Conservation (phyloP, 2,888 invertebrate species). For the Heliconius sara region DNA sequence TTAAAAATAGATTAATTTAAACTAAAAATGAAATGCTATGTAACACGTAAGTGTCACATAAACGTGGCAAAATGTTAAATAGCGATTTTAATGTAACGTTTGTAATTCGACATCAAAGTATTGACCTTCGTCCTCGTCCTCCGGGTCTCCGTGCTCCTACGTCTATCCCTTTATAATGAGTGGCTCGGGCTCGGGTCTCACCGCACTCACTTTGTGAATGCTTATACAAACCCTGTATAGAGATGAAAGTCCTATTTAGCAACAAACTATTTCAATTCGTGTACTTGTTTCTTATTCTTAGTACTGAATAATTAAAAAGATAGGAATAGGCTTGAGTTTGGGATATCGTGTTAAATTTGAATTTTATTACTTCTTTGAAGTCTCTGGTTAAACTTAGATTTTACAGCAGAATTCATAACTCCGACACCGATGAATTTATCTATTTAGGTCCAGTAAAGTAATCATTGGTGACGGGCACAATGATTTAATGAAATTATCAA, state of each 20-base stretch:
- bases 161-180: constrained; percentile 37
- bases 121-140: constrained; percentile 32
- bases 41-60: not conserved
- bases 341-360: not conserved
- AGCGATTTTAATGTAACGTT: constrained; percentile 11
- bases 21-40: not conserved
- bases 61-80: not conserved
- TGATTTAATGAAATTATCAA: not conserved
- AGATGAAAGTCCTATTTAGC: constrained; percentile 3
- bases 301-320: not conserved
- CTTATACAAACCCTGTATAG: constrained; percentile 11
- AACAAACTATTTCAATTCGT: constrained; percentile 20
- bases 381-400: not conserved
- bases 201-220: constrained; percentile 27
- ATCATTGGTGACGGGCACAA: too few relatives aligned
- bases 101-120: constrained; percentile 41
- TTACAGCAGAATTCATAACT: not conserved
- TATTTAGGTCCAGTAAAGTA: not conserved
- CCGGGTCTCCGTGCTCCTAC: constrained; percentile 17
- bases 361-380: not conserved
- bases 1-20: not conserved
- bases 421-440: not conserved
- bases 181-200: constrained; percentile 24
- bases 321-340: too few relatives aligned
- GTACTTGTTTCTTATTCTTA: not conserved